Conservation (phyloP, 2,888 invertebrate species). For the Oscheius sp. region DNA sequence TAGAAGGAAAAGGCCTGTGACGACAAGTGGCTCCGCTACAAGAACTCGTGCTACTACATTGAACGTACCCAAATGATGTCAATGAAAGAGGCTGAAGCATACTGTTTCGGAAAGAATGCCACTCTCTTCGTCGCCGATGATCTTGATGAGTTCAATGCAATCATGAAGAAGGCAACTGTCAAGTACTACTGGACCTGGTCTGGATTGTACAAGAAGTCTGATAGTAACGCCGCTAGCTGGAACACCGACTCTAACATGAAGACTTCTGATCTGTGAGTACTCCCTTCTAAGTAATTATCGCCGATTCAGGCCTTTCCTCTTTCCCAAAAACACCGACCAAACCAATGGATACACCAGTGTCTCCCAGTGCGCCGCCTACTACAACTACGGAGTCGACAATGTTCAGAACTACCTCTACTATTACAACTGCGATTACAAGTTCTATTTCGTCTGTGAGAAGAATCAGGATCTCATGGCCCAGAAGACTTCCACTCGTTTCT, state of each 20-base stretch:
- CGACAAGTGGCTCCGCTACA: conserved; percentile 44
- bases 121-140: conserved; percentile 46
- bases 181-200: conserved; percentile 36
- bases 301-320: no score
- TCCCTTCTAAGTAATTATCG: no score
- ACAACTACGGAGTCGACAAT: conserved; percentile 30
- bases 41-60: conserved; percentile 50
- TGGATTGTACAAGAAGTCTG: conserved; percentile 30
- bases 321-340: conserved; percentile 39
- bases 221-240: neutral
- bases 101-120: conserved; percentile 41
- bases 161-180: neutral
- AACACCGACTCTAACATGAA: no score
- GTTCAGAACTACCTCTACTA: conserved; percentile 35
- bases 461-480: conserved; percentile 38
- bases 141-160: conserved; percentile 38
- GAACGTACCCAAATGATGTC: conserved; percentile 35
- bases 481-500: neutral
- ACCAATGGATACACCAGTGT: conserved; percentile 44
- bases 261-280: no score
- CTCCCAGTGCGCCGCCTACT: conserved; percentile 48
- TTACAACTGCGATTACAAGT: conserved; percentile 41
- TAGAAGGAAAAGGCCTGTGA: conserved; percentile 31
- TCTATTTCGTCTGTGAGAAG: conserved; percentile 44
- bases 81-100: conserved; percentile 41